Evolutionary conservation across 2,888 invertebrate species (phyloP), one percentile per base, ranked within the genome.

Genomic region (Ophraella communa): DNA sequence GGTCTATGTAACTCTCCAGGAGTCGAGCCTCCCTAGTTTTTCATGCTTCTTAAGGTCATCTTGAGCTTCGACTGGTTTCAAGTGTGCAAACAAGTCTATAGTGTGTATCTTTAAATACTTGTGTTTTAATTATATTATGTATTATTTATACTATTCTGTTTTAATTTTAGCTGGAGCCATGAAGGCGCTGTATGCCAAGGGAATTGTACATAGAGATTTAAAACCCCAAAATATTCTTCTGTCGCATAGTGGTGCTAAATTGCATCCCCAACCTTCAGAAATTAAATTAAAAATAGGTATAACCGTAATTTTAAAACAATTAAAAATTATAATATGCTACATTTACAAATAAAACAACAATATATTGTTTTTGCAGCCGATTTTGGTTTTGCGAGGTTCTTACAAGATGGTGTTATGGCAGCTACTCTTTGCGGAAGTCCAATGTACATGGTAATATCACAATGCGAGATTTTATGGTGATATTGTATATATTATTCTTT

Each of bases 171-270:
- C 98, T 74, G 96, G 93, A 77, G 98, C 99, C 65, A 96, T 99
- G 95, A 92, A 93, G 81, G 98, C 98, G 53, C 87, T 99, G 73
- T 94, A 96, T 85, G 94, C 92, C 73, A 98, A 98, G 85, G 98
- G 96, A 75, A 96, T 99, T 78, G 96, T 99, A 66, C 99, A 99
- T 83, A 88, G 99, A 76, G 99, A 99, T 85, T 88, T 99, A 80
- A 99, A 99, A 83, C 99, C 99, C 53, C 99, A 99, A 85, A 99
- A 99, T 84, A 98, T 99, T 80, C 86, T 99, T 68, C 87, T 99
- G 71, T 95, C 96, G 77, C 94, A 96, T 83, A 90, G 81, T 83
- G 86, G 91, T 81, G 85, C 86, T 39, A 87, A 87, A 74, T 79
- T 84, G 8, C 87, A 88, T 76, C 90, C 91, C 17, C 88, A 90